Percentiles rank a stretch among this genome's conserved stretches.
Conservation (phyloP, 2,888 invertebrate species). For the Entomobrya multifasciata region DNA sequence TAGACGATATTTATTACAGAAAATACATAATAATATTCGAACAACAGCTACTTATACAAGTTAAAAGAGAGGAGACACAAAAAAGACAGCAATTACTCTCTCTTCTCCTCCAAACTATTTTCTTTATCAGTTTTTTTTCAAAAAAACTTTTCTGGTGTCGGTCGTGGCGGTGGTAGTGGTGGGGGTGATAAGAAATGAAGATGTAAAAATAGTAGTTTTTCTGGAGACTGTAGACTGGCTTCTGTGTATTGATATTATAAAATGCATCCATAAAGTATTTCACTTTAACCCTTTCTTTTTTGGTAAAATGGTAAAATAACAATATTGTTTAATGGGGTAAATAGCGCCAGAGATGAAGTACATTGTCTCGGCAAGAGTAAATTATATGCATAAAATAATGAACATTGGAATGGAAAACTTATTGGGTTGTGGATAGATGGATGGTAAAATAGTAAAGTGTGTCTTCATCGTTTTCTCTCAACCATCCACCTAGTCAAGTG, state of each 20-base stretch:
- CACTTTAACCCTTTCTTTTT: background rate
- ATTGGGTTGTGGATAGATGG: slow-evolving; percentile 51
- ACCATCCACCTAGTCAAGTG: too few species aligned
- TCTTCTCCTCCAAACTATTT: slow-evolving; percentile 9
- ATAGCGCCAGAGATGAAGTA: slow-evolving; percentile 32
- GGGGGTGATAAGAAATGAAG: slow-evolving; percentile 54
- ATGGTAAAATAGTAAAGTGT: too few species aligned
- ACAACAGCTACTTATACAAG: slow-evolving; percentile 13
- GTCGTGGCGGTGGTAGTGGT: background rate
- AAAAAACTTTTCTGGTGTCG: slow-evolving; percentile 13
- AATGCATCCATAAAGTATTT: too few species aligned
- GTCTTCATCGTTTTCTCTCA: too few species aligned
- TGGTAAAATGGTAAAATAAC: background rate
- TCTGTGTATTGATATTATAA: background rate
- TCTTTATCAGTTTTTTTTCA: slow-evolving; percentile 58
- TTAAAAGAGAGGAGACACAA: slow-evolving; percentile 20
- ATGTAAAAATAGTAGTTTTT: slow-evolving; percentile 25
- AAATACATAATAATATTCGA: background rate
- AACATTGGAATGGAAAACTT: slow-evolving; percentile 18
- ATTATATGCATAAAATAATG: slow-evolving; percentile 43
- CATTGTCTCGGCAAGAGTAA: too few species aligned
- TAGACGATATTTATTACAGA: background rate
- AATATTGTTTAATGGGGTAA: background rate
- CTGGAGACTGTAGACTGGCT: slow-evolving; percentile 45
- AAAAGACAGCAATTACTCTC: slow-evolving; percentile 61